These are phyloP conservation scores for Platysternon megacephalum DNA, from an alignment of 2,113 vertebrate genomes.

Conservation along the genomic window DNA sequence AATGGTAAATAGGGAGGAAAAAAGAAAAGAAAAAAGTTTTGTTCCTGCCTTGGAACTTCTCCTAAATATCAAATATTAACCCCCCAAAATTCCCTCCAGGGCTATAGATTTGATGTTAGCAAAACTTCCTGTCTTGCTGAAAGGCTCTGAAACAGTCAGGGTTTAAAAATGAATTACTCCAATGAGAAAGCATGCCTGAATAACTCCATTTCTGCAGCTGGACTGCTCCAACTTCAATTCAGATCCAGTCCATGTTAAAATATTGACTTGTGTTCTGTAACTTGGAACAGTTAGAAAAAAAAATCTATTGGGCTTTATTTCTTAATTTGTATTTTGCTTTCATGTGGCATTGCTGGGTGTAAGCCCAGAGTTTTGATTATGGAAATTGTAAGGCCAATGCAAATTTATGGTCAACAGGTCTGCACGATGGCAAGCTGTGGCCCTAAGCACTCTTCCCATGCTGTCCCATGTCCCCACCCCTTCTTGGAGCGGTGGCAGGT, in stretches of 20 bases:
- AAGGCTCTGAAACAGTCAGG: background rate
- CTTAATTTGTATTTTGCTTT: background rate
- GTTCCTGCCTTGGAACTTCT: background rate
- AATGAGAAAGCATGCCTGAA: background rate
- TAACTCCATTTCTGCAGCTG: background rate
- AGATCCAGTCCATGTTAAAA: background rate
- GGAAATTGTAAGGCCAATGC: background rate
- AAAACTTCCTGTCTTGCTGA: background rate
- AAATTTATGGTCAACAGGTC: background rate
- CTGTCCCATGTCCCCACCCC: background rate
- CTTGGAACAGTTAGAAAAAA: background rate
- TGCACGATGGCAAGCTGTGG: background rate
- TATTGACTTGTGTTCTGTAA: background rate
- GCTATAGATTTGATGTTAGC: background rate
- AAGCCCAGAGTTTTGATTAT: background rate
- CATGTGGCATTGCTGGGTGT: background rate
- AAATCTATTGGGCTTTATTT: background rate
- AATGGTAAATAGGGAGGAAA: background rate
- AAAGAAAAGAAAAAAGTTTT: background rate
- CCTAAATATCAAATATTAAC: background rate
- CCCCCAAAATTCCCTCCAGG: background rate
- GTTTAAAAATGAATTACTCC: background rate
- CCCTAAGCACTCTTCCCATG: background rate
- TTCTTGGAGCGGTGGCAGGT: background rate
- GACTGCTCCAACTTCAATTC: background rate